A percentile compares a stretch with the other conserved stretches of the same genome.
phyloP scores from a whole-genome alignment of 2,113 vertebrate genomes.

The Corapipo altera region DNA sequence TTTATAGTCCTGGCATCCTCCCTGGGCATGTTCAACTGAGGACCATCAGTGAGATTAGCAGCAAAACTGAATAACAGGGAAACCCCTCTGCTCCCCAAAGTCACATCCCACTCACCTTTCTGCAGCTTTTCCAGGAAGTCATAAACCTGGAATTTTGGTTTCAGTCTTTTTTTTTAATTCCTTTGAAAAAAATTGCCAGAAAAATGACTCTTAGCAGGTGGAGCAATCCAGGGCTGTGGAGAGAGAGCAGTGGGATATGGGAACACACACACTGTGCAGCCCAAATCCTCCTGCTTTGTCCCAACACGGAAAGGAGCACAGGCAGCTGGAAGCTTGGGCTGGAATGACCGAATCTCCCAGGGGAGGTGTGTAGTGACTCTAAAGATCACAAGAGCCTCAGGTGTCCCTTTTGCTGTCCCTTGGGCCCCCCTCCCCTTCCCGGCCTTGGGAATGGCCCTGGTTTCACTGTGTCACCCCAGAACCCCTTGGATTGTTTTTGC shows the following conservation, averaged over 20 bases:
- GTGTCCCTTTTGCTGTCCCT: not conserved
- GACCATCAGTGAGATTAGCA: not conserved
- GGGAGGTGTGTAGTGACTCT: rapidly evolving
- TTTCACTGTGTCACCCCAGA: not conserved
- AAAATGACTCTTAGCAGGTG: not conserved
- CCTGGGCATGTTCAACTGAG: not conserved
- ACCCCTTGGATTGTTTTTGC: not conserved
- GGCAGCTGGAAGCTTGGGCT: not conserved
- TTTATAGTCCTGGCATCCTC: not conserved
- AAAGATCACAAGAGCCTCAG: not conserved
- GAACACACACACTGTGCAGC: not conserved
- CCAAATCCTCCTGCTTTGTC: not conserved
- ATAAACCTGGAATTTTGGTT: not conserved
- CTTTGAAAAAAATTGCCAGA: not conserved
- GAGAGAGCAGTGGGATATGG: not conserved
- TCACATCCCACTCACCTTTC: not conserved
- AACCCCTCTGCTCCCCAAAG: not conserved
- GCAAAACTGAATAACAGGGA: not conserved
- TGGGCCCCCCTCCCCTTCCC: no score
- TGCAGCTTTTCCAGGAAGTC: not conserved
- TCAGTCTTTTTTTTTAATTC: not conserved
- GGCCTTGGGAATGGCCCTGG: not conserved
- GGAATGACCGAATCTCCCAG: not conserved
- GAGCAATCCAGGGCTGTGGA: not conserved
- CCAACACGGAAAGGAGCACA: rapidly evolving